phyloP scores from a whole-genome alignment of 92 coral and sea anemone species.

The Blastomussa wellsi region DNA sequence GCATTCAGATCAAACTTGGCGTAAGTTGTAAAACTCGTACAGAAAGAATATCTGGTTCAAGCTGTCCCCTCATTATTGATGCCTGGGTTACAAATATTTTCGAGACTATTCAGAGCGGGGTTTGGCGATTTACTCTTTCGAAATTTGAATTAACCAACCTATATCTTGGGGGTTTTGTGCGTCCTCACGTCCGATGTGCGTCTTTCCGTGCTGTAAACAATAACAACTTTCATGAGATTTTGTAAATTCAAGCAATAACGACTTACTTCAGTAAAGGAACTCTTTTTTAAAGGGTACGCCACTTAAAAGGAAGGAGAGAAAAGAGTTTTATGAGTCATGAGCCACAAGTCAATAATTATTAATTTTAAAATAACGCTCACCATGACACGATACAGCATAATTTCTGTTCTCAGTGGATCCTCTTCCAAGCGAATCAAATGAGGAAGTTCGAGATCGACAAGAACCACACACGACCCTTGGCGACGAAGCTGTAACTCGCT shows the following conservation, averaged over 20 bases:
- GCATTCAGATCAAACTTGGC: too few species aligned
- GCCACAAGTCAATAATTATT: too few species aligned
- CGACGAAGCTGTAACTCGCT: constrained; percentile 90
- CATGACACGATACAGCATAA: constrained; percentile 89
- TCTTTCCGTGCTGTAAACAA: constrained; percentile 82
- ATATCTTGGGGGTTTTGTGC: constrained; percentile 89
- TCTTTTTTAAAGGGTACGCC: neutral
- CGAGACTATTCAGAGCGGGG: too few species aligned
- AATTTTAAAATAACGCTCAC: too few species aligned
- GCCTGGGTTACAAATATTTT: too few species aligned
- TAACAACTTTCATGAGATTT: neutral
- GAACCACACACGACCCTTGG: constrained; percentile 90
- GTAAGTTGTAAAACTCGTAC: too few species aligned
- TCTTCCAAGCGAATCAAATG: constrained; percentile 95
- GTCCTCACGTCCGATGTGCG: constrained; percentile 80
- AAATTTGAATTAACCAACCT: constrained; percentile 62
- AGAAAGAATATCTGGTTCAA: too few species aligned
- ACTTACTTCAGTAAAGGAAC: neutral
- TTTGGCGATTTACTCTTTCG: neutral
- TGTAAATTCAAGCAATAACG: neutral
- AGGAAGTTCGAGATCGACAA: constrained; percentile 93
- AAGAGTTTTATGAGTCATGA: neutral
- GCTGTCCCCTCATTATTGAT: too few species aligned
- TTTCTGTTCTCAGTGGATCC: constrained; percentile 92
- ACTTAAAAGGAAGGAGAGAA: too few species aligned